Base-by-base conservation (phyloP, 2,113 vertebrate genomes). In the Pangasianodon hypophthalmus region DNA sequence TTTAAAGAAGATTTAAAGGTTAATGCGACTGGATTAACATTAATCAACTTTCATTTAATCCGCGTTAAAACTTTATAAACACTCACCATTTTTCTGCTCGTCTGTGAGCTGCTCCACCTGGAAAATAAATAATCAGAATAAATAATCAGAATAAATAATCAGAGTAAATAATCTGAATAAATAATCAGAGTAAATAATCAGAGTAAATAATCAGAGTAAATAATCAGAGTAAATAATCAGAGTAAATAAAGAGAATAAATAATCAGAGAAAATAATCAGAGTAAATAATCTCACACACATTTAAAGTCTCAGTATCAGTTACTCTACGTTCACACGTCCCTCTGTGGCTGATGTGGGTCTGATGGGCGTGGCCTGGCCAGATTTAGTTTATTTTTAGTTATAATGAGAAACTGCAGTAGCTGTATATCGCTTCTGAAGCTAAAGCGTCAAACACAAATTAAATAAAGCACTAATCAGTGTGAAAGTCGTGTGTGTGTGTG, bases 71-170 rank as follows among this genome's bases (percentile, higher is more conserved):
- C 24, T 11, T 79, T 6, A 79, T 29, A 50, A 77, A 77, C 37
- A 93, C 94, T 2, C 89, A 96, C 96, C 96, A 91, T 95, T 96
- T 93, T 96, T 96, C 93, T 96, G 95, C 92, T 96, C 96, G 4
- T 96, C 96, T 64, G 95, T 96, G 92, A 96, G 94, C 93, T 96
- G 96, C 91, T 96, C 95, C 67, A 95, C 96, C 95, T 96, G 92
- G 18, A 60, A 37, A 37, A 37, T 37, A 37, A 37, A n/a, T 24
- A 48, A 73, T 48, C 81, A 10, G n/a, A 16, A 50, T 37, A 67
- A 64, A 13, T 8, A 18, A 58, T 37, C 37, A 37, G 37, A 37
- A 1, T 37, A 37, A 37, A 37, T 1, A 37, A 37, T 37, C 37
- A n/a, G n/a, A n/a, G n/a, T n/a, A n/a, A n/a, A 37, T 37, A 37